phyloP scores from a whole-genome alignment of 2,113 vertebrate genomes.

The Progne subis region DNA sequence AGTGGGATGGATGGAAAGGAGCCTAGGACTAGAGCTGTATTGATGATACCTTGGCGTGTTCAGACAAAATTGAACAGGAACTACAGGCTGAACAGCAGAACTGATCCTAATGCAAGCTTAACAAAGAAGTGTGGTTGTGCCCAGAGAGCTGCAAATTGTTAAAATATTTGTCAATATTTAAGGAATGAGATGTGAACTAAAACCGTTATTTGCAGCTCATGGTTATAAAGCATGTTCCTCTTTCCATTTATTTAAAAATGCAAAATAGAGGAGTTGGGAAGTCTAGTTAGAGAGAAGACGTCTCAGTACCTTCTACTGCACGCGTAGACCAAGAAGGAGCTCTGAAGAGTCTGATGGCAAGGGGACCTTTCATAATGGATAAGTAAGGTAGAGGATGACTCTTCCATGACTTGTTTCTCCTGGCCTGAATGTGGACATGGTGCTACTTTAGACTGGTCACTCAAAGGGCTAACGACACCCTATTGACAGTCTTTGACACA shows the following conservation, averaged over 20 bases:
- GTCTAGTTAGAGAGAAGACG: neutral
- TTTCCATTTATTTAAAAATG: neutral
- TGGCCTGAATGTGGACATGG: neutral
- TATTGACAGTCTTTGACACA: too few relatives aligned
- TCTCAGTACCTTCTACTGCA: neutral
- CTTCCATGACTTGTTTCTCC: neutral
- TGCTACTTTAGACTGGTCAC: neutral
- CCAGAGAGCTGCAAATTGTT: neutral
- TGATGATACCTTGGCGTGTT: neutral
- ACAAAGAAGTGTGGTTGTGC: neutral
- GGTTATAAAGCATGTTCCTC: neutral
- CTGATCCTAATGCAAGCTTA: neutral
- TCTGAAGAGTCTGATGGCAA: neutral
- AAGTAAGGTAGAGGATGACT: neutral
- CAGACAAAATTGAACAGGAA: neutral
- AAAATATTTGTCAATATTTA: neutral
- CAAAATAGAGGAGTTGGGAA: neutral
- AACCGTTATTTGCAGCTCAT: neutral
- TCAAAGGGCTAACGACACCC: fast-evolving
- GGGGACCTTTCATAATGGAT: neutral
- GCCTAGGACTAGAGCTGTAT: neutral
- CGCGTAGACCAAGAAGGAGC: neutral
- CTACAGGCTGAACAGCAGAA: neutral
- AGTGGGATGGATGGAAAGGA: neutral
- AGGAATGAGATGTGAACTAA: neutral